phyloP scores from a whole-genome alignment of 2,797 vertebrate genomes.

The Falco cherrug region DNA sequence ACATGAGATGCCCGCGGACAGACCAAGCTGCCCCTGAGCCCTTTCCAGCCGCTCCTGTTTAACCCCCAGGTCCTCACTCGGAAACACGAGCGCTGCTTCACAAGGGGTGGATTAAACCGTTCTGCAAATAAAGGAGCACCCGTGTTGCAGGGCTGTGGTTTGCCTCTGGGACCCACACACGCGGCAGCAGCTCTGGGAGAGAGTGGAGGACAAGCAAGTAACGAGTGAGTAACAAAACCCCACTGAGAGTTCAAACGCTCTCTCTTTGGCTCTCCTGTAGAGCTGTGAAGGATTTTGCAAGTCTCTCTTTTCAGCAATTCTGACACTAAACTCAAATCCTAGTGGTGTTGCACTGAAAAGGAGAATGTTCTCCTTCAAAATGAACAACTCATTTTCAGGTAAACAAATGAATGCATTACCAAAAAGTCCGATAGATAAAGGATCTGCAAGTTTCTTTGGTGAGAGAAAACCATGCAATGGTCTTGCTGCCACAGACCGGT shows the following conservation, averaged over 20 bases:
- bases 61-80: not conserved
- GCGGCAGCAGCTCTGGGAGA: not conserved
- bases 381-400: not conserved
- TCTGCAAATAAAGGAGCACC: not conserved
- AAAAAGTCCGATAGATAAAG: not conserved
- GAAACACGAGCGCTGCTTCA: not conserved
- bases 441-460: not conserved
- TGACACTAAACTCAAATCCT: not conserved
- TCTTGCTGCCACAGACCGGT: not conserved
- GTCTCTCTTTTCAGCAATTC: not conserved
- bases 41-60: not conserved
- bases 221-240: not conserved
- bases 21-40: accelerated
- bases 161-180: not conserved
- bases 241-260: not conserved
- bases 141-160: not conserved
- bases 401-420: accelerated
- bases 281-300: not conserved
- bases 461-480: not conserved
- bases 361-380: not conserved
- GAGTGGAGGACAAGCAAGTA: accelerated
- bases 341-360: accelerated
- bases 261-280: not conserved
- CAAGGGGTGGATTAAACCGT: not conserved
- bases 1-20: accelerated